phyloP scores from a whole-genome alignment of 2,113 vertebrate species.

The Puntigrus tetrazona region DNA sequence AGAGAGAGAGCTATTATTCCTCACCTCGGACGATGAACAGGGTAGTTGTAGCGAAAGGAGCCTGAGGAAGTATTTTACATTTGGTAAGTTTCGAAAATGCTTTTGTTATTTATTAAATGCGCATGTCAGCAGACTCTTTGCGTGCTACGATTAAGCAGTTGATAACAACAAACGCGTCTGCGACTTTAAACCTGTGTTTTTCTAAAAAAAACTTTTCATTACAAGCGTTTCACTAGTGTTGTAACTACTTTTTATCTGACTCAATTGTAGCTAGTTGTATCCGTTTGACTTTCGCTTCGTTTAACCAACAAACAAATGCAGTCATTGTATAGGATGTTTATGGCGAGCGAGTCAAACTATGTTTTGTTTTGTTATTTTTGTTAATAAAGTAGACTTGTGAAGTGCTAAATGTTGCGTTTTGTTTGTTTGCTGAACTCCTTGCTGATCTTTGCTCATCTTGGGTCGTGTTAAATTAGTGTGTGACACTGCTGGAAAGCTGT shows the following conservation, averaged over 20 bases:
- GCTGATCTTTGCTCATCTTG: neutral
- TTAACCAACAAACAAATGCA: neutral
- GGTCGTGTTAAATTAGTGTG: neutral
- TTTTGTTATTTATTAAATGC: neutral
- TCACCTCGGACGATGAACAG: constrained; percentile 31
- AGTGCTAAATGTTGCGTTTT: neutral
- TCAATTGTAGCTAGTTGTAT: neutral
- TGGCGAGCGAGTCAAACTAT: neutral
- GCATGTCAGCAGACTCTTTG: neutral
- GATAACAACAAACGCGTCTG: neutral
- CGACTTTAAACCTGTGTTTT: neutral
- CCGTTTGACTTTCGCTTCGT: neutral
- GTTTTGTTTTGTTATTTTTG: too few relatives aligned
- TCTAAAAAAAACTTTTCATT: too few relatives aligned
- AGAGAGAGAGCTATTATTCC: constrained; percentile 28
- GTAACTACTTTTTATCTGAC: neutral
- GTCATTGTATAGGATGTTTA: neutral
- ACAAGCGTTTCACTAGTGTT: neutral
- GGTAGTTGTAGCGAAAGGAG: constrained; percentile 39
- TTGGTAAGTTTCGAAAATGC: constrained; percentile 42
- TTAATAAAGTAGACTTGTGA: neutral
- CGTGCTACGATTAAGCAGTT: neutral
- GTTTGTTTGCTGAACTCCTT: neutral
- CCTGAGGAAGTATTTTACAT: constrained; percentile 25
- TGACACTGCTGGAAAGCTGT: constrained; percentile 29